These are phyloP conservation scores for Sphaerophoria rueppellii DNA, from an alignment of 2,888 invertebrate genomes.

Conservation along the genomic window DNA sequence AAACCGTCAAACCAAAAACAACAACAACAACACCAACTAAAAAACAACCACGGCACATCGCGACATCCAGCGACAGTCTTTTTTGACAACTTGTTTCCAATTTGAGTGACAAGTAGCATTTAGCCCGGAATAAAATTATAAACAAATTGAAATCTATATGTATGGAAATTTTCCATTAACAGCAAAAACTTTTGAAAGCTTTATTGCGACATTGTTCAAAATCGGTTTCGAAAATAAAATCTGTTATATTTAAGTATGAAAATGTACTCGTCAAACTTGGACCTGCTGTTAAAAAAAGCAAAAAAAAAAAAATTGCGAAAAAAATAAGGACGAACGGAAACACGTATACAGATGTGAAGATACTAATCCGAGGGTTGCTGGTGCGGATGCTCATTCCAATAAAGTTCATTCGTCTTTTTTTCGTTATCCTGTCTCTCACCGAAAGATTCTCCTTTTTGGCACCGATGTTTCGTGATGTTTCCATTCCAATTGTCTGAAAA, in stretches of 20 bases:
- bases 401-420: slow-evolving; percentile 3
- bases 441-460: slow-evolving; percentile 67
- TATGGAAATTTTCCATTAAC: slow-evolving; percentile 67
- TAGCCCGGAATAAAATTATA: slow-evolving; percentile 69
- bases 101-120: slow-evolving; percentile 73
- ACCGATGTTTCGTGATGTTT: slow-evolving; percentile 69
- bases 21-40: neutral
- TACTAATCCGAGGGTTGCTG: slow-evolving; percentile 71
- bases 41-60: neutral
- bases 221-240: slow-evolving; percentile 51
- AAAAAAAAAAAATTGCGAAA: slow-evolving; percentile 23
- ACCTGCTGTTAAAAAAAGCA: slow-evolving; percentile 3
- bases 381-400: slow-evolving; percentile 47
- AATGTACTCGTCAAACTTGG: neutral
- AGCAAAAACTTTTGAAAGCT: slow-evolving; percentile 55
- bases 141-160: slow-evolving; percentile 72
- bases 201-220: slow-evolving; percentile 60
- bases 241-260: slow-evolving; percentile 21
- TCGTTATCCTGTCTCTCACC: slow-evolving; percentile 32
- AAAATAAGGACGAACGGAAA: slow-evolving; percentile 36
- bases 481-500: slow-evolving; percentile 73
- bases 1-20: neutral
- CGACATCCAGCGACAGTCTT: slow-evolving; percentile 47
- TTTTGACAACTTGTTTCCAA: slow-evolving; percentile 70
- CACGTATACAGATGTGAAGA: slow-evolving; percentile 67